Conservation (phyloP, 2,888 invertebrate genomes). For the Harmothoe impar region DNA sequence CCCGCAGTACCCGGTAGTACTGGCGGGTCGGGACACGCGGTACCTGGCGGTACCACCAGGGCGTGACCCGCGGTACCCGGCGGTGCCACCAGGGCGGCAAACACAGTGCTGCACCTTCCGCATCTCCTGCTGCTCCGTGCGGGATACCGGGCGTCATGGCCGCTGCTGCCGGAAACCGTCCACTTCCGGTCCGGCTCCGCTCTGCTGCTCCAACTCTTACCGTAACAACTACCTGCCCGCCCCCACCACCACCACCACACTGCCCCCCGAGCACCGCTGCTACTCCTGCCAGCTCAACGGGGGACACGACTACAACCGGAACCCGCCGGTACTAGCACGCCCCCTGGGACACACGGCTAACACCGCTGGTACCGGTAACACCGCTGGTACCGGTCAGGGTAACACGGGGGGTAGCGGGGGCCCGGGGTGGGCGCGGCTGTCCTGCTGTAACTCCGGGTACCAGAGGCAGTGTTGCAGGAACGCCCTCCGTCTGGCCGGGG, state of each 20-base stretch:
- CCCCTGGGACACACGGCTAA: neutral
- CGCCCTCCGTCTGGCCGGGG: neutral
- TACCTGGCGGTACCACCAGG: neutral
- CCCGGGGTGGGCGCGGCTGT: conserved; percentile 31
- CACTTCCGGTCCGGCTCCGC: neutral
- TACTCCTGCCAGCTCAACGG: conserved; percentile 24
- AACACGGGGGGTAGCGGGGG: neutral
- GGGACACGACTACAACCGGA: neutral
- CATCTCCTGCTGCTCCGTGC: neutral
- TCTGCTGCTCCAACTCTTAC: neutral
- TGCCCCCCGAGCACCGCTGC: conserved; percentile 35
- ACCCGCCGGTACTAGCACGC: neutral
- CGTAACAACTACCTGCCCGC: neutral
- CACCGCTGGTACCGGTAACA: too few relatives aligned
- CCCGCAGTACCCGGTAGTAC: neutral
- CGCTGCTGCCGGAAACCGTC: conserved; percentile 7
- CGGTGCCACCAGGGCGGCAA: neutral
- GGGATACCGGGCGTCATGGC: neutral
- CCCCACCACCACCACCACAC: neutral
- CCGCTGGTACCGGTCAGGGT: neutral
- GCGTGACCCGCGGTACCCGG: neutral
- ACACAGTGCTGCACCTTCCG: conserved; percentile 27
- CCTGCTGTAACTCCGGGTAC: conserved; percentile 36
- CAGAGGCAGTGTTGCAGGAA: conserved; percentile 21
- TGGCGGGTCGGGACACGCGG: neutral